Evolutionary conservation across 2,797 vertebrate species (phyloP).

Genomic region (Lithobates pipiens): DNA sequence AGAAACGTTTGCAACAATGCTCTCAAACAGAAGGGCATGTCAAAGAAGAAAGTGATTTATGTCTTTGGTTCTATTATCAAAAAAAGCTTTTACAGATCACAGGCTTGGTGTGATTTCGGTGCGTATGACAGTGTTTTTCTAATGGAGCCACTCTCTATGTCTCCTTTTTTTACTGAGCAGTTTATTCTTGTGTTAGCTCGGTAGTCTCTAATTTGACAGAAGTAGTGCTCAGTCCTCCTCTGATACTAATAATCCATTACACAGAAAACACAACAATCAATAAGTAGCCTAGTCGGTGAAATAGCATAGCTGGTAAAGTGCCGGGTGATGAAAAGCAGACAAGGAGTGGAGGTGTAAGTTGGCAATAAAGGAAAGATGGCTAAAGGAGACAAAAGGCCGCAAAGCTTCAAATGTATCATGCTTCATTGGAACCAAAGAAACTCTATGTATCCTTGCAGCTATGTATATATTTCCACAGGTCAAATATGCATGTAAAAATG

Average conservation of each 20-base stretch:
- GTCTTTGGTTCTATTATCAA: conserved; percentile 20
- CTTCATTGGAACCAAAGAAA: too few relatives aligned
- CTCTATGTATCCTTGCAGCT: too few relatives aligned
- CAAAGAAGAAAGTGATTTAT: conserved; percentile 19
- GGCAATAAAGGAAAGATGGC: not conserved
- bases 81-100: conserved; percentile 10
- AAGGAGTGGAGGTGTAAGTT: not conserved
- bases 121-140: conserved; percentile 14
- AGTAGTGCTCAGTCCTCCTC: conserved; percentile 29
- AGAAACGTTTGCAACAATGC: not conserved
- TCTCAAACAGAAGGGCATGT: not conserved
- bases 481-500: too few relatives aligned
- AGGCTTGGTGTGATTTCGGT: not conserved
- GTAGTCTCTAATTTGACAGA: conserved; percentile 41
- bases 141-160: not conserved
- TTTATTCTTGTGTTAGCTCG: conserved; percentile 20
- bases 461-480: too few relatives aligned
- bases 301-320: conserved; percentile 31
- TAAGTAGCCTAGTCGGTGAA: conserved; percentile 49
- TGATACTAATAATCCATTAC: conserved; percentile 54
- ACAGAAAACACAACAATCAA: conserved; percentile 57
- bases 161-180: not conserved
- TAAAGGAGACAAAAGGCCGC: not conserved
- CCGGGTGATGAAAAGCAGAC: conserved; percentile 9
- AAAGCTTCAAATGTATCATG: too few relatives aligned